Conservation (phyloP, 2,113 vertebrate genomes). For the Vidua chalybeata region DNA sequence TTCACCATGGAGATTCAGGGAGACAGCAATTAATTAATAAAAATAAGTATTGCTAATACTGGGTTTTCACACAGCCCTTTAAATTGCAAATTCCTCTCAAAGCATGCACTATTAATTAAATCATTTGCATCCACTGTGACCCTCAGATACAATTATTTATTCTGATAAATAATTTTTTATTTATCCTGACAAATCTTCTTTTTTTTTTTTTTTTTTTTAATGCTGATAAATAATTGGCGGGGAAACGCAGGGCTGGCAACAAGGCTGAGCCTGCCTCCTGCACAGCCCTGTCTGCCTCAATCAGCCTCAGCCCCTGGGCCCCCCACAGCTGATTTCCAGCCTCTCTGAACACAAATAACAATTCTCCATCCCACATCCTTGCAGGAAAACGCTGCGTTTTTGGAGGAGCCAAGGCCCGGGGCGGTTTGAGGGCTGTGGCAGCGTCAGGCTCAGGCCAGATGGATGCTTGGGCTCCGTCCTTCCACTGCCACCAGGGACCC, state of each 20-base stretch:
- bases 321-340: not conserved
- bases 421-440: rapidly evolving
- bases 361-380: not conserved
- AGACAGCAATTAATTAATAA: conserved; percentile 62
- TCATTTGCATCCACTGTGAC: conserved; percentile 13
- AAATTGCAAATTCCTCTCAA: conserved; percentile 49
- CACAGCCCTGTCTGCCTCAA: not conserved
- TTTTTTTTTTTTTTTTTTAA: not conserved
- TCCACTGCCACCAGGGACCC: not conserved
- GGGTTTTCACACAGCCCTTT: conserved; percentile 19
- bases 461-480: not conserved
- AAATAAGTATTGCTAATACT: conserved; percentile 33
- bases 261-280: not conserved
- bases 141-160: conserved; percentile 25
- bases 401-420: not conserved
- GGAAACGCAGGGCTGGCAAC: not conserved
- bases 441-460: not conserved
- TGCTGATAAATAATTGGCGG: conserved; percentile 7
- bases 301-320: not conserved
- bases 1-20: conserved; percentile 11
- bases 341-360: not conserved
- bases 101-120: conserved; percentile 44
- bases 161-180: conserved; percentile 17
- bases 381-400: not conserved
- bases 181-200: not conserved